These are phyloP conservation scores for Callionymus lyra DNA, from an alignment of 2,113 vertebrate genomes.

Conservation along the genomic window DNA sequence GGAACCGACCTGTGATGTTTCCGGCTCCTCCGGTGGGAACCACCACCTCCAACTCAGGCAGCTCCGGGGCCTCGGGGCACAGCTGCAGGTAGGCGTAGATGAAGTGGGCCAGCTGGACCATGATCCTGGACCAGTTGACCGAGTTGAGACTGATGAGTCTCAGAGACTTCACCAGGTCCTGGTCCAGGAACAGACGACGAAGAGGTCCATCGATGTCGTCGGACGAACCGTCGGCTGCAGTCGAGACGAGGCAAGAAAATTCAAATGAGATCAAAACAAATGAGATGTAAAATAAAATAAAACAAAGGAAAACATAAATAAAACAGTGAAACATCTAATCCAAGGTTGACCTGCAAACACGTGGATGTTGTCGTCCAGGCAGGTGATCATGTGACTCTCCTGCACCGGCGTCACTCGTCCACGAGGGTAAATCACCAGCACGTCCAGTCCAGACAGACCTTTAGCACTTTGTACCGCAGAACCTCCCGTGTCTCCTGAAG, in stretches of 20 bases:
- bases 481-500: conserved; percentile 88
- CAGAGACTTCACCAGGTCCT: conserved; percentile 64
- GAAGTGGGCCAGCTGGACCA: conserved; percentile 83
- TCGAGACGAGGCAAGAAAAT: too few species aligned
- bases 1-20: conserved; percentile 76
- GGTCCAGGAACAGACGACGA: conserved; percentile 75
- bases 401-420: conserved; percentile 77
- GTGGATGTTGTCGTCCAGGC: conserved; percentile 79
- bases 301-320: background rate
- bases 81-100: conserved; percentile 84
- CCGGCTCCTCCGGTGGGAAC: conserved; percentile 88
- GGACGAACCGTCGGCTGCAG: conserved; percentile 77
- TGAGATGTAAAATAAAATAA: background rate
- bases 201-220: conserved; percentile 82
- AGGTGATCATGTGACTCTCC: conserved; percentile 87
- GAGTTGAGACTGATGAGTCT: conserved; percentile 88
- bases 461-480: conserved; percentile 80
- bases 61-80: conserved; percentile 18
- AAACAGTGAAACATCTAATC: background rate
- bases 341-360: conserved; percentile 77
- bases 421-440: conserved; percentile 78
- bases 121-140: conserved; percentile 83
- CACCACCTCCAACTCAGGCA: conserved; percentile 78
- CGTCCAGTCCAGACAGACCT: conserved; percentile 71
- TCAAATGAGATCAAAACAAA: too few species aligned